Evolutionary conservation across 1,140 invertebrate genomes (phyloP).

Genomic region (Phymastichus coffea): DNA sequence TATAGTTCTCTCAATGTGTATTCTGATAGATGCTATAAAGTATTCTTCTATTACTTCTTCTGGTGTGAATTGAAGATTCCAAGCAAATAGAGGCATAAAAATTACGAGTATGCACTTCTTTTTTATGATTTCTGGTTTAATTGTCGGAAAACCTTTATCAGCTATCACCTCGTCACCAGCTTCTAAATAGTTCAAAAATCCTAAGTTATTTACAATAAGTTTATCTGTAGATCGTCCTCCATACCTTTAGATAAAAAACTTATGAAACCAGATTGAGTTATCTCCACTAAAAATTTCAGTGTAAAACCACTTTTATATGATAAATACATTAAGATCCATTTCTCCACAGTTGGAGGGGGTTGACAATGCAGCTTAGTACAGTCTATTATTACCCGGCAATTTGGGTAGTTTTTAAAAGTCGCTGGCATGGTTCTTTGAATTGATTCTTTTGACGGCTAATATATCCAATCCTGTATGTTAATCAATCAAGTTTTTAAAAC

Average conservation of each 20-base stretch:
- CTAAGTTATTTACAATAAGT: slow-evolving; percentile 28
- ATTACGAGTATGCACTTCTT: slow-evolving; percentile 23
- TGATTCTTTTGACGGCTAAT: too few species aligned
- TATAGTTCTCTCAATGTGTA: too few species aligned
- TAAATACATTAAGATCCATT: slow-evolving; percentile 24
- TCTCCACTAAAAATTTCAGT: slow-evolving; percentile 22
- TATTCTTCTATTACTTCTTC: slow-evolving; percentile 33
- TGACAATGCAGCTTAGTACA: too few species aligned
- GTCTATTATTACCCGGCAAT: too few species aligned
- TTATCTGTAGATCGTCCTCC: slow-evolving; percentile 17
- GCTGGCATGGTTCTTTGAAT: too few species aligned
- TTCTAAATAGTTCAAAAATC: slow-evolving; percentile 35
- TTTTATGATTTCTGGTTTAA: slow-evolving; percentile 11
- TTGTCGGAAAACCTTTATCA: slow-evolving; percentile 37
- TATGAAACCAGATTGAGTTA: slow-evolving; percentile 9
- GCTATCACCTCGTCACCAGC: slow-evolving; percentile 38
- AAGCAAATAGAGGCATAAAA: slow-evolving; percentile 36
- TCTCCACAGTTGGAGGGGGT: slow-evolving; percentile 12
- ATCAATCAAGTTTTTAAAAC: too few species aligned
- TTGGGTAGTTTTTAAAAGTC: too few species aligned
- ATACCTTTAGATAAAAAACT: slow-evolving; percentile 5
- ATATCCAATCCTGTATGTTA: too few species aligned
- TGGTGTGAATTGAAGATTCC: slow-evolving; percentile 28
- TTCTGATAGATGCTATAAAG: slow-evolving; percentile 35
- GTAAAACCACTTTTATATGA: slow-evolving; percentile 20